Evolutionary conservation across 2,797 vertebrate genomes (phyloP), one percentile per base, ranked within the genome.

Genomic region (Hypotaenidia philippensis): DNA sequence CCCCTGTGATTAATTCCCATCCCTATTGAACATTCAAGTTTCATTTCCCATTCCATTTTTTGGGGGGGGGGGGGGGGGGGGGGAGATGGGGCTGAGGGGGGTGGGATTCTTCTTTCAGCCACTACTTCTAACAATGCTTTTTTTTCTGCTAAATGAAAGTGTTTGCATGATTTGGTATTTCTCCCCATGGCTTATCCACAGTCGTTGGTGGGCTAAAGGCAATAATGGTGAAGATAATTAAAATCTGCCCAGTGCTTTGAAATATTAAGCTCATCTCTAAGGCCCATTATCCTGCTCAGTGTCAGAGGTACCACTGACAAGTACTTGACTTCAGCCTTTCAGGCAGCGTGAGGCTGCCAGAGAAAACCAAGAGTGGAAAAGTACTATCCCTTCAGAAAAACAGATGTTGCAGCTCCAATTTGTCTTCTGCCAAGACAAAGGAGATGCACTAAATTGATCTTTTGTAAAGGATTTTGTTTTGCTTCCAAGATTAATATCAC

Each of bases 351-450:
- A 19, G 7, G 93, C 88, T 94, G 96, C 93, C 91, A 96, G 95
- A 87, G 85, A 94, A 96, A 97, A 89, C 87, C 85, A 88, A 84
- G 90, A 93, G 78, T 95, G 96, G 95, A 97, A 97, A 97, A 97
- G 90, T 94, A 94, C 94, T 89, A 12, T 71, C 83, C 88, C 83
- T 74, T 92, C 88, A 84, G 83, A 90, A 94, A 96, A 96, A 87
- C 96, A 97, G 90, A 96, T 97, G 94, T 93, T 95, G 96, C 90
- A 82, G 88, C 88, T 97, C 82, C 79, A 86, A 70, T 95, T 89
- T 94, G 90, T 95, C 89, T 95, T 93, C 92, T 87, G 93, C 93
- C 95, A 96, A 96, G 89, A 96, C 95, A 96, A 95, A 96, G 89
- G 94, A 94, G 94, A 97, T 94, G 96, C 89, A 79, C 83, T 90